Base-by-base conservation (phyloP, 2,113 vertebrate genomes). In the Coracopsis vasa region DNA sequence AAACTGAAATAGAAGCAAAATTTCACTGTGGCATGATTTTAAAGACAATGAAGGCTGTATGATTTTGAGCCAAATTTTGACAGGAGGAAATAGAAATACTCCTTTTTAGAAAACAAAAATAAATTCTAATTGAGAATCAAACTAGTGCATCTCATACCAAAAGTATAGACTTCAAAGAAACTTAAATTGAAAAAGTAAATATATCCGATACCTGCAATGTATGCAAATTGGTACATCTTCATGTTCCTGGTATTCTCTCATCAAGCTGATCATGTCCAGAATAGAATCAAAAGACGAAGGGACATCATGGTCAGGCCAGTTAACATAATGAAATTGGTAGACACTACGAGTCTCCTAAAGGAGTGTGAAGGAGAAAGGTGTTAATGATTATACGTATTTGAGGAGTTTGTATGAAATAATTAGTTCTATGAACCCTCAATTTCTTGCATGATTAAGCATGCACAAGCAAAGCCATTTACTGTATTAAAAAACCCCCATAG, bases 241-340 rank as follows among this genome's bases (percentile, higher is more conserved):
- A n/a, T 99, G 98, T 77, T 99, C 99, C 93, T 99, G 99, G 90
- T 99, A 99, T 91, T 99, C 99, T 94, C 99, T 98, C 99, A 99
- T 99, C 80, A 99, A 98, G 74, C 98, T 98, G 82, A 99, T 99
- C 99, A 99, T 99, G 83, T 99, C 99, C 98, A 99, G 97, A 95
- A 99, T 99, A 89, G 99, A 99, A 98, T 99, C 99, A 92, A 99
- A 99, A 4, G 99, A 99, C 0, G 99, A 99, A 45, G 99, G 99
- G 69, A 99, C 99, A 74, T 99, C 99, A 9, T 99, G 99, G 96
- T 99, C 99, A 5, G 99, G 99, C 99, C 99, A 99, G 97, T 99
- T 99, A 69, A 99, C 98, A 69, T 99, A 99, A 98, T 99, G 99
- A 96, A 99, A 99, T 53, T 99, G 99, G 65, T 99, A 99, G 45